Conservation (phyloP, 2,797 vertebrate species). For the Aythya fuligula region DNA sequence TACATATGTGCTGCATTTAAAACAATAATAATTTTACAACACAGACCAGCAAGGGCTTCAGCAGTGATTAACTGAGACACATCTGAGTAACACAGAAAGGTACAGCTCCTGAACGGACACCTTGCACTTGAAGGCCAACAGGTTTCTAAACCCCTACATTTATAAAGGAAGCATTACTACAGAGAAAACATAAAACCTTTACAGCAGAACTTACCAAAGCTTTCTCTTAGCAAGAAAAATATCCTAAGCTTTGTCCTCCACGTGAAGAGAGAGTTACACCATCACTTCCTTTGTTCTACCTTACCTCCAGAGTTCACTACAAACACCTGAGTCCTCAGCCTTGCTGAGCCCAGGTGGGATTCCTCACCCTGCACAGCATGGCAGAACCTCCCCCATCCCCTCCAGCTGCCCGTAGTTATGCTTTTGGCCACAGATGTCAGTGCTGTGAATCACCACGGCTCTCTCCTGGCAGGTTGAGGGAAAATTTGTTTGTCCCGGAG, state of each 20-base stretch:
- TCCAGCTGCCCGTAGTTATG: background rate
- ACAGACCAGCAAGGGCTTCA: background rate
- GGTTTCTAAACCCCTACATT: conserved; percentile 18
- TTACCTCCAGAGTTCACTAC: background rate
- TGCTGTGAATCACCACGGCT: background rate
- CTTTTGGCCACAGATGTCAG: background rate
- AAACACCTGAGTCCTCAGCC: rapidly evolving
- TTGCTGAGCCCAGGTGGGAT: background rate
- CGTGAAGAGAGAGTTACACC: background rate
- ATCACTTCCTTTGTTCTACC: background rate
- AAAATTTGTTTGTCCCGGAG: background rate
- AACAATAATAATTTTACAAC: background rate
- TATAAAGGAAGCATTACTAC: conserved; percentile 34
- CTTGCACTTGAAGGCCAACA: conserved; percentile 52
- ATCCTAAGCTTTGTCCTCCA: background rate
- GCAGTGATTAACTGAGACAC: conserved; percentile 39
- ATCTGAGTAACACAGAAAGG: conserved; percentile 37
- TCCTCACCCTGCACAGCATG: background rate
- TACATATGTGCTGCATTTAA: background rate
- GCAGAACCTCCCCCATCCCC: background rate
- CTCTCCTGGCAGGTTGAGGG: background rate
- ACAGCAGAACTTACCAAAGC: conserved; percentile 27
- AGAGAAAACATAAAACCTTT: conserved; percentile 41
- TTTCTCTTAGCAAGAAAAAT: background rate
- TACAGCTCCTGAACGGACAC: background rate